Evolutionary conservation across 1,140 invertebrate genomes (phyloP).

Genomic region (Microplitis mediator): DNA sequence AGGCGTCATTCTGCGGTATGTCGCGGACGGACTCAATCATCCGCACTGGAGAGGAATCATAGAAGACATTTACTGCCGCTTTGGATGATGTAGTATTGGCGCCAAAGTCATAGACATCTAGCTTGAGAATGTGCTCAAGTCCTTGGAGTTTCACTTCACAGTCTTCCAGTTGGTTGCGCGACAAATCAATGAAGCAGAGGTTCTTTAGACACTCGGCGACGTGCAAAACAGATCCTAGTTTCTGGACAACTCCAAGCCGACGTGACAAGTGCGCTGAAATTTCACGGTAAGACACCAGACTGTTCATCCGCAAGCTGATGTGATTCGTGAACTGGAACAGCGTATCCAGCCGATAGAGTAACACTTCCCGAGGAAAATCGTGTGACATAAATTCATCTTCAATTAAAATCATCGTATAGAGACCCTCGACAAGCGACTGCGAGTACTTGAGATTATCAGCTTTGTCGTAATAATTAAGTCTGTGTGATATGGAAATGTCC

Average conservation of each 20-base stretch:
- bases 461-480: background rate
- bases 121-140: constrained; percentile 50
- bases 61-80: background rate
- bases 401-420: constrained; percentile 24
- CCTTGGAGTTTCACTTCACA: constrained; percentile 52
- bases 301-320: constrained; percentile 42
- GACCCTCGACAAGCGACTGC: background rate
- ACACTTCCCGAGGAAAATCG: constrained; percentile 6
- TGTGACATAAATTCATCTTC: background rate
- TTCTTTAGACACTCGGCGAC: constrained; percentile 49
- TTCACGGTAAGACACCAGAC: constrained; percentile 46
- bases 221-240: constrained; percentile 43
- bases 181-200: constrained; percentile 48
- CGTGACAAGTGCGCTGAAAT: constrained; percentile 42
- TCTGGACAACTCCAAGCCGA: constrained; percentile 45
- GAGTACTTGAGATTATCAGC: constrained; percentile 12
- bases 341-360: constrained; percentile 39
- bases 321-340: constrained; percentile 37
- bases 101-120: constrained; percentile 43
- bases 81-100: constrained; percentile 16
- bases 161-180: constrained; percentile 41
- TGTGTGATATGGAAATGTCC: constrained; percentile 19
- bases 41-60: constrained; percentile 4
- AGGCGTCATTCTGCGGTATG: constrained; percentile 35
- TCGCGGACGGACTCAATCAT: constrained; percentile 36